A percentile compares a stretch with the other conserved stretches of the same genome.
These are phyloP conservation scores for Palythoa grandiflora DNA, from an alignment of 92 coral and sea anemone species.

Conservation along the genomic window DNA sequence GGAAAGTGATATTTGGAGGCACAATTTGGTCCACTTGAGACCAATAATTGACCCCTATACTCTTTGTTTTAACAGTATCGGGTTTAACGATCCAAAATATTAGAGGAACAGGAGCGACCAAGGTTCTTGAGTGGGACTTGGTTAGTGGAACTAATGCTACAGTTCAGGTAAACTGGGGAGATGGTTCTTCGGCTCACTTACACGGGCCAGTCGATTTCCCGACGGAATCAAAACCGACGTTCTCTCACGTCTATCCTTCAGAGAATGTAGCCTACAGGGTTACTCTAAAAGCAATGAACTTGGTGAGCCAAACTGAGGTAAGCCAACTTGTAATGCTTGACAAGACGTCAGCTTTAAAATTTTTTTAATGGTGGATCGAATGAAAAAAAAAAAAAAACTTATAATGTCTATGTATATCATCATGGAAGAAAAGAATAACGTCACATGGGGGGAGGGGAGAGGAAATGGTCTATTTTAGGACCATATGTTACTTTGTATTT, in stretches of 20 bases:
- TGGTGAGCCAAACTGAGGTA: background rate
- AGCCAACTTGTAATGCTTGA: background rate
- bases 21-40: too few species aligned
- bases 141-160: background rate
- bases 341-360: background rate
- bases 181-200: background rate
- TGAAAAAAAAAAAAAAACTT: too few species aligned
- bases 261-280: background rate
- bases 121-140: background rate
- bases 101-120: background rate
- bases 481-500: too few species aligned
- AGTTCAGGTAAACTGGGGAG: slow-evolving; percentile 14
- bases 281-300: background rate
- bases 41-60: too few species aligned
- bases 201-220: slow-evolving; percentile 9
- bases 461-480: too few species aligned
- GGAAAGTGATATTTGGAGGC: too few species aligned
- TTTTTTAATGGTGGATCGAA: background rate
- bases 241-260: slow-evolving; percentile 7
- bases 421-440: too few species aligned
- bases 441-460: too few species aligned
- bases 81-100: background rate
- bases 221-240: background rate
- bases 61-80: background rate
- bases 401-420: too few species aligned